phyloP scores from a whole-genome alignment of 2,797 vertebrate species.

The Myotis pilosus region DNA sequence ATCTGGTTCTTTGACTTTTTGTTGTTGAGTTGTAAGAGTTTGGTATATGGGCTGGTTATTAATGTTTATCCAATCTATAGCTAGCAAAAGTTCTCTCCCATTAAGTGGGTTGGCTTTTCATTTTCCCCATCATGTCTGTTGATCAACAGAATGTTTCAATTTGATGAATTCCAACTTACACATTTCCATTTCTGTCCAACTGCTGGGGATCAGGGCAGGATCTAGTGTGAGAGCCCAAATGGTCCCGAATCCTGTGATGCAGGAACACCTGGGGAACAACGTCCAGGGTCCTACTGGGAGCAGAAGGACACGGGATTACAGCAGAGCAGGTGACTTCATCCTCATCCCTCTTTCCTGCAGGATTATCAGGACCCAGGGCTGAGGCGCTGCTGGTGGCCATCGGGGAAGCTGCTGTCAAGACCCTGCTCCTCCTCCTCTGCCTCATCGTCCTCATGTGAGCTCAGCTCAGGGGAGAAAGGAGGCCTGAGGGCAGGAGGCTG shows the following conservation, averaged over 20 bases:
- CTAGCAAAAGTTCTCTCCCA: neutral
- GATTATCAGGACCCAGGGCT: accelerated
- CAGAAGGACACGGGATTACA: neutral
- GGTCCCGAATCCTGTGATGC: accelerated
- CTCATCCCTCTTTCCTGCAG: neutral
- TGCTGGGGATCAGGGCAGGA: too few relatives aligned
- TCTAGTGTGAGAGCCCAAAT: too few relatives aligned
- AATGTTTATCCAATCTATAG: too few relatives aligned
- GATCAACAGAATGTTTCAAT: neutral
- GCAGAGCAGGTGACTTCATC: neutral
- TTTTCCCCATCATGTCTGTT: neutral
- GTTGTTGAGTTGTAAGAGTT: neutral
- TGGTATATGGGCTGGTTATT: too few relatives aligned
- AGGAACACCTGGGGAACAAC: neutral
- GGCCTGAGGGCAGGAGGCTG: accelerated
- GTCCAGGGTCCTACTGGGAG: neutral
- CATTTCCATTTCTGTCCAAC: too few relatives aligned
- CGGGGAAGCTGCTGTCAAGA: accelerated
- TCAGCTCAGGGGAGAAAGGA: too few relatives aligned
- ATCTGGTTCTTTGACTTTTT: neutral
- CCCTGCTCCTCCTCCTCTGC: neutral
- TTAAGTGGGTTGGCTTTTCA: neutral
- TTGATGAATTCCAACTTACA: neutral
- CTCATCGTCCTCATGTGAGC: conserved; percentile 34
- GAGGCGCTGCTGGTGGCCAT: neutral